Evolutionary conservation across 2,797 vertebrate genomes (phyloP).

Genomic region (Amniataba percoides): DNA sequence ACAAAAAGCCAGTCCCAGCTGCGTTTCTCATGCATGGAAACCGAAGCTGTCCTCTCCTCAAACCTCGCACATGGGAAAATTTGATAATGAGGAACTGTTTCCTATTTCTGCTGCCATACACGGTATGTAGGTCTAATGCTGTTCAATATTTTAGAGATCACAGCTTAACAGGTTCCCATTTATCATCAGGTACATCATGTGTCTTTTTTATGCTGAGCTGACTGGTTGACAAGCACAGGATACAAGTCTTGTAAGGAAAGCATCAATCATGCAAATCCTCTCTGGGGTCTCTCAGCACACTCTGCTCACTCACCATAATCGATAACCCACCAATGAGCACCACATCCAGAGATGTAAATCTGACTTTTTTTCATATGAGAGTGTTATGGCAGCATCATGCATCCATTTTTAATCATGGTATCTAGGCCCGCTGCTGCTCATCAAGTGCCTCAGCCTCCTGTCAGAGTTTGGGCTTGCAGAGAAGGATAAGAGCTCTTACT

Average conservation of each 20-base stretch:
- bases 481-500: slow-evolving; percentile 80
- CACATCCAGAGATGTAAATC: slow-evolving; percentile 53
- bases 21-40: slow-evolving; percentile 41
- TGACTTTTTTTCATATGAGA: slow-evolving; percentile 32
- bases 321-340: slow-evolving; percentile 69
- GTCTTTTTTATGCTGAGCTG: slow-evolving; percentile 60
- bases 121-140: slow-evolving; percentile 39
- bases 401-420: slow-evolving; percentile 82
- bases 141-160: slow-evolving; percentile 69
- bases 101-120: slow-evolving; percentile 39
- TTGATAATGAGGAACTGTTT: slow-evolving; percentile 49
- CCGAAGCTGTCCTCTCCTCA: slow-evolving; percentile 32
- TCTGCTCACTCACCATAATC: slow-evolving; percentile 72
- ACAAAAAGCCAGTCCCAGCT: slow-evolving; percentile 29
- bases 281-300: slow-evolving; percentile 47
- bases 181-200: slow-evolving; percentile 62
- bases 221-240: slow-evolving; percentile 63
- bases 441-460: slow-evolving; percentile 79
- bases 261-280: slow-evolving; percentile 72
- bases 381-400: slow-evolving; percentile 71
- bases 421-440: slow-evolving; percentile 74
- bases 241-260: slow-evolving; percentile 47
- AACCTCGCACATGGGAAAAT: slow-evolving; percentile 36
- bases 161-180: slow-evolving; percentile 63
- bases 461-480: slow-evolving; percentile 78